Conservation (phyloP, 2,113 vertebrate genomes). For the Centropristis striata region DNA sequence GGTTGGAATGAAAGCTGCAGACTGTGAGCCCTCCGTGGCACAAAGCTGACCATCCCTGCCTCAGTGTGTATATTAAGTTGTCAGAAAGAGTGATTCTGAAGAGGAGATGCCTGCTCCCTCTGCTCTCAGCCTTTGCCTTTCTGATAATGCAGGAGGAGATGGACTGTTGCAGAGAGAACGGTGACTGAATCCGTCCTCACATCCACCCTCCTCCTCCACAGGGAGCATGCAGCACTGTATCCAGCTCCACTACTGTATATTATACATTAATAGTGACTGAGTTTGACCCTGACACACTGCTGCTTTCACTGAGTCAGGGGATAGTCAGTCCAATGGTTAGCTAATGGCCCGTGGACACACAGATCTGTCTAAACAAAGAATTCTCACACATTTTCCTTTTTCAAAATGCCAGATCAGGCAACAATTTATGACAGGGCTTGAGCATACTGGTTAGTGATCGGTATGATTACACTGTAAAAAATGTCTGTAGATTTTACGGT, state of each 20-base stretch:
- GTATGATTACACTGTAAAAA: too few species aligned
- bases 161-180: conserved; percentile 41
- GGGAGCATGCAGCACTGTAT: conserved; percentile 37
- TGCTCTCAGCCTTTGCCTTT: conserved; percentile 52
- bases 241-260: conserved; percentile 40
- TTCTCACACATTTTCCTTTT: conserved; percentile 23
- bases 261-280: conserved; percentile 44
- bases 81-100: conserved; percentile 55
- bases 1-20: conserved; percentile 19
- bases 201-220: conserved; percentile 40
- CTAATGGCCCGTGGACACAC: conserved; percentile 58
- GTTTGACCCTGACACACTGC: conserved; percentile 51
- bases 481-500: too few species aligned
- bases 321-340: conserved; percentile 52
- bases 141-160: conserved; percentile 36
- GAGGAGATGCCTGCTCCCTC: conserved; percentile 22
- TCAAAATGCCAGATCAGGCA: conserved; percentile 1
- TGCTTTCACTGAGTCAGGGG: conserved; percentile 63
- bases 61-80: conserved; percentile 45
- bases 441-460: not conserved
- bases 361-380: conserved; percentile 22
- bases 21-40: conserved; percentile 11
- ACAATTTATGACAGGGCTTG: conserved; percentile 3
- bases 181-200: conserved; percentile 45
- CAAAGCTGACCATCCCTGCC: conserved; percentile 20